A percentile compares a stretch with the other conserved stretches of the same genome.
These are phyloP conservation scores for Silurus lanzhouensis DNA, from an alignment of 2,797 vertebrate genomes.

Conservation along the genomic window DNA sequence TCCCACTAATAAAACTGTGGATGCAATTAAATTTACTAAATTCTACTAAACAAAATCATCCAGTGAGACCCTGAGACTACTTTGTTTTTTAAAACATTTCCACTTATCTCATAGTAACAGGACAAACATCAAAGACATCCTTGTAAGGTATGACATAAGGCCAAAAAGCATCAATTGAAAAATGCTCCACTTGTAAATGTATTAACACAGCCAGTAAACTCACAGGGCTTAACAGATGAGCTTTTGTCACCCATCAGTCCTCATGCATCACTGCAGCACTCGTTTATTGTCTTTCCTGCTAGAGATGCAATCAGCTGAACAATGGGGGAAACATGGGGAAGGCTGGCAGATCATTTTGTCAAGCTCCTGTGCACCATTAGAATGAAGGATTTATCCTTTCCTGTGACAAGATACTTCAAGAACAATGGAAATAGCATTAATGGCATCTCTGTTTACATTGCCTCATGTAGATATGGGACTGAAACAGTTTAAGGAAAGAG, in stretches of 20 bases:
- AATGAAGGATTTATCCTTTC: conserved; percentile 9
- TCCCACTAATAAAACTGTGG: background rate
- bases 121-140: background rate
- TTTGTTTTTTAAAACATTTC: background rate
- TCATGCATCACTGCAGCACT: background rate
- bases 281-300: conserved; percentile 9
- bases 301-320: conserved; percentile 9
- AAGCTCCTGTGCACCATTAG: background rate
- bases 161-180: background rate
- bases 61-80: too few species aligned
- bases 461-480: background rate
- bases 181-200: background rate
- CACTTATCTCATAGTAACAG: background rate
- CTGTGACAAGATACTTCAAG: background rate
- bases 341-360: conserved; percentile 13
- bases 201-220: background rate
- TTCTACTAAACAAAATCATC: background rate
- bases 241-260: background rate
- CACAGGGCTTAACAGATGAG: background rate
- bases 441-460: background rate
- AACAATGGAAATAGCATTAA: background rate
- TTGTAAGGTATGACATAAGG: background rate
- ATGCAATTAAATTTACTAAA: background rate
- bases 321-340: background rate
- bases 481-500: background rate